These are phyloP conservation scores for Tapirus terrestris DNA, from an alignment of 2,113 vertebrate species.

Conservation along the genomic window DNA sequence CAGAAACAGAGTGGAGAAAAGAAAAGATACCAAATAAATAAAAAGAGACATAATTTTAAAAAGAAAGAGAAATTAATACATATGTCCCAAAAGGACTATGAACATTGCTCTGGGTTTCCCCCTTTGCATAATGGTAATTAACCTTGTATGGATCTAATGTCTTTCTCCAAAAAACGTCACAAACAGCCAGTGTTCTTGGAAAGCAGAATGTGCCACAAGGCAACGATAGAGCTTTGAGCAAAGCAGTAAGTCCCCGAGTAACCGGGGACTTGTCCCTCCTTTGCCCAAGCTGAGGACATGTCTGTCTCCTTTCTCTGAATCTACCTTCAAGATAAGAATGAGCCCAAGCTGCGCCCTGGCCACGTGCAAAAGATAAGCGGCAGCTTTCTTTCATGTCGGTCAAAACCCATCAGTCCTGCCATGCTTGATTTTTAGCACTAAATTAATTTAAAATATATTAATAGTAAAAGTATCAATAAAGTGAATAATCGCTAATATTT, in stretches of 20 bases:
- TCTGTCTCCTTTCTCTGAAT: background rate
- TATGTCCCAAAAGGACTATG: background rate
- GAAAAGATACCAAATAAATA: background rate
- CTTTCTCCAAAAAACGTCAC: background rate
- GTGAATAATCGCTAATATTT: background rate
- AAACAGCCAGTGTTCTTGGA: background rate
- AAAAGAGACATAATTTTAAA: background rate
- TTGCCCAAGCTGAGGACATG: background rate
- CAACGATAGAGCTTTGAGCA: background rate
- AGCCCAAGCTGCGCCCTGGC: too few species aligned
- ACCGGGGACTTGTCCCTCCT: background rate
- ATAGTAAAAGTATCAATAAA: background rate
- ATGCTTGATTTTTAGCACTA: background rate
- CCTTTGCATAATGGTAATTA: background rate
- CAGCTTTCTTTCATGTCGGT: background rate
- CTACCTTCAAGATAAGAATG: background rate
- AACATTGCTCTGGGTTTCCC: background rate
- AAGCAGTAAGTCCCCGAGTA: background rate
- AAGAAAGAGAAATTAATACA: background rate
- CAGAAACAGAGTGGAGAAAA: background rate
- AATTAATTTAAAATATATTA: background rate
- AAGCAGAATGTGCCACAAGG: constrained; percentile 23
- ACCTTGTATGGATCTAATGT: background rate
- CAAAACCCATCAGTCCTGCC: background rate
- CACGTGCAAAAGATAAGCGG: background rate